These are phyloP conservation scores for Sarcophaga subvicina DNA, from an alignment of 2,888 invertebrate genomes.

Conservation along the genomic window DNA sequence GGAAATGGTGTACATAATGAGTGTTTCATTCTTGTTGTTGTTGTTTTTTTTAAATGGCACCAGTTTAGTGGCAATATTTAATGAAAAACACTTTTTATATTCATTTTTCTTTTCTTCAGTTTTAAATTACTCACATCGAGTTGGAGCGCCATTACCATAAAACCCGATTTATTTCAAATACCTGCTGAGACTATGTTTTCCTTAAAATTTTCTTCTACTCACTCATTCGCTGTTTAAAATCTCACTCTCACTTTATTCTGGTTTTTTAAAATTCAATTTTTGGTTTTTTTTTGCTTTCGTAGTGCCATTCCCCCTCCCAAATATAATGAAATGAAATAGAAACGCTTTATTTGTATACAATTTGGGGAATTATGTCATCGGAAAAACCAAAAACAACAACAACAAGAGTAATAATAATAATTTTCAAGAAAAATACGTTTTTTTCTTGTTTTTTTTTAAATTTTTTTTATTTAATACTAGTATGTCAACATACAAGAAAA, in stretches of 20 bases:
- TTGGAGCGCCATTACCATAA: slow-evolving; percentile 19
- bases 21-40: not conserved
- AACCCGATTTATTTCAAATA: not conserved
- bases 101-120: no score
- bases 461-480: not conserved
- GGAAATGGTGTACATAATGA: slow-evolving; percentile 20
- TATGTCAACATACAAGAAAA: slow-evolving; percentile 19
- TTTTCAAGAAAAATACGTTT: slow-evolving; percentile 33
- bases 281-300: not conserved
- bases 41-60: not conserved
- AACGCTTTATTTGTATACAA: slow-evolving; percentile 53
- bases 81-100: slow-evolving; percentile 4
- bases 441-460: not conserved
- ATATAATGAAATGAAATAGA: slow-evolving; percentile 35
- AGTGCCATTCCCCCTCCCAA: slow-evolving; percentile 4
- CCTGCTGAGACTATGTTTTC: no score
- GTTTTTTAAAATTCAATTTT: slow-evolving; percentile 13
- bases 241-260: not conserved
- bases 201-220: not conserved
- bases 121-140: not conserved
- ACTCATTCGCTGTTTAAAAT: not conserved
- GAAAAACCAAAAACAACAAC: slow-evolving; percentile 60
- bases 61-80: slow-evolving; percentile 29
- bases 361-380: slow-evolving; percentile 68
- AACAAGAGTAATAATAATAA: slow-evolving; percentile 1